These are phyloP conservation scores for Drosophila mauritiana DNA, from an alignment of 1,140 invertebrate species.

Conservation along the genomic window DNA sequence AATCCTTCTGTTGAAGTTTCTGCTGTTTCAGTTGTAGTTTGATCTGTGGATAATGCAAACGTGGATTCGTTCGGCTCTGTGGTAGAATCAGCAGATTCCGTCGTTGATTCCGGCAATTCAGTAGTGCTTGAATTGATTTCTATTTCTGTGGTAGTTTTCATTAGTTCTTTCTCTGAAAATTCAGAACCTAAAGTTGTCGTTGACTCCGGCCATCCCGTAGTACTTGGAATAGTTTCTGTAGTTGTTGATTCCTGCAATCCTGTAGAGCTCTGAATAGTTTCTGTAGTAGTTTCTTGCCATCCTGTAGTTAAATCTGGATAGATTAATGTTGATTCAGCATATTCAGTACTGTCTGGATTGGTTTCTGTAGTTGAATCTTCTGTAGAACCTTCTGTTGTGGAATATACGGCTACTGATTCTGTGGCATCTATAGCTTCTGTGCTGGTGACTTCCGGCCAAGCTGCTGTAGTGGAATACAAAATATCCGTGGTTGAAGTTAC, in stretches of 20 bases:
- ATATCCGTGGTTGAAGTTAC: background rate
- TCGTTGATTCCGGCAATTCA: background rate
- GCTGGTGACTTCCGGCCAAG: background rate
- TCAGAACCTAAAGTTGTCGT: background rate
- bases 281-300: background rate
- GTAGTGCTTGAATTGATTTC: background rate
- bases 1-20: slow-evolving; percentile 4
- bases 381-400: background rate
- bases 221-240: too few species aligned
- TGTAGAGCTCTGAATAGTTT: background rate
- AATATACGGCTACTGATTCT: background rate
- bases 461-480: background rate
- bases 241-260: background rate
- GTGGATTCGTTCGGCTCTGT: slow-evolving; percentile 12
- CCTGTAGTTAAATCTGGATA: background rate
- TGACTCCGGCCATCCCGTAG: slow-evolving; percentile 2
- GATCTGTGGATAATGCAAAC: background rate
- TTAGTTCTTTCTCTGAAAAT: background rate
- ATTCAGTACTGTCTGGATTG: background rate
- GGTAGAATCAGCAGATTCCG: background rate
- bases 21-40: background rate
- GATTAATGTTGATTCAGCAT: background rate
- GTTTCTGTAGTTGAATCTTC: background rate
- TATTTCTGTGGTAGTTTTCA: background rate
- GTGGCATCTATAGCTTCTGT: background rate